Evolutionary conservation across 1,140 invertebrate genomes (phyloP).

Genomic region (Monomorium pharaonis): DNA sequence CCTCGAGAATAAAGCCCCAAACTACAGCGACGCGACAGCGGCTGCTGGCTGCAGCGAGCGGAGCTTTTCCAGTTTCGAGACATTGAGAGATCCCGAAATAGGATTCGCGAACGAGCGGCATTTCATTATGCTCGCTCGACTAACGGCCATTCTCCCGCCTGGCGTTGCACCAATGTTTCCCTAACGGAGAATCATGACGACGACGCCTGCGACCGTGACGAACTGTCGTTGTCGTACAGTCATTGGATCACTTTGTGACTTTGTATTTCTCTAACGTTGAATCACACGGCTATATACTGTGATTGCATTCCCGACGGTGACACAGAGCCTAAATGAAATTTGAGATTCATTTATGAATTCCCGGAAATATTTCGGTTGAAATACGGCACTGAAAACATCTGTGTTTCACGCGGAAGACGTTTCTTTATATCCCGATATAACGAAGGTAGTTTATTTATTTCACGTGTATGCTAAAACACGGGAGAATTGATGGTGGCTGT

Average conservation of each 20-base stretch:
- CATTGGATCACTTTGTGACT: background rate
- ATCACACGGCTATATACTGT: background rate
- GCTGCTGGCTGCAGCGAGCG: background rate
- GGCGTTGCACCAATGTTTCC: conserved; percentile 79
- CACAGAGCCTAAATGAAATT: background rate
- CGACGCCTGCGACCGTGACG: conserved; percentile 29
- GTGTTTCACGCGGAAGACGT: background rate
- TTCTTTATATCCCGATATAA: background rate
- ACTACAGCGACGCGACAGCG: conserved; percentile 28
- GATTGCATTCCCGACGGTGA: conserved; percentile 5
- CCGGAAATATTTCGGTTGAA: background rate
- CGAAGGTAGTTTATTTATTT: background rate
- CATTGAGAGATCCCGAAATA: conserved; percentile 77
- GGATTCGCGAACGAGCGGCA: conserved; percentile 71
- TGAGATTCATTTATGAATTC: background rate
- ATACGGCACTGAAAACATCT: too few species aligned
- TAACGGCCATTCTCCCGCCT: conserved; percentile 73
- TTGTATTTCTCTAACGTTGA: conserved; percentile 13
- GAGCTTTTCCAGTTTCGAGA: conserved; percentile 60
- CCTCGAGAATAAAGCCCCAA: conserved; percentile 12
- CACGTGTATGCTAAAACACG: background rate
- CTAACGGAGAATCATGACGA: conserved; percentile 67
- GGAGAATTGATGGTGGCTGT: background rate
- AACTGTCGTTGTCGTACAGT: conserved; percentile 1
- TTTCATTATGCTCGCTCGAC: conserved; percentile 75